Evolutionary conservation across 2,888 invertebrate genomes (phyloP).

Genomic region (Parnassius mnemosyne): DNA sequence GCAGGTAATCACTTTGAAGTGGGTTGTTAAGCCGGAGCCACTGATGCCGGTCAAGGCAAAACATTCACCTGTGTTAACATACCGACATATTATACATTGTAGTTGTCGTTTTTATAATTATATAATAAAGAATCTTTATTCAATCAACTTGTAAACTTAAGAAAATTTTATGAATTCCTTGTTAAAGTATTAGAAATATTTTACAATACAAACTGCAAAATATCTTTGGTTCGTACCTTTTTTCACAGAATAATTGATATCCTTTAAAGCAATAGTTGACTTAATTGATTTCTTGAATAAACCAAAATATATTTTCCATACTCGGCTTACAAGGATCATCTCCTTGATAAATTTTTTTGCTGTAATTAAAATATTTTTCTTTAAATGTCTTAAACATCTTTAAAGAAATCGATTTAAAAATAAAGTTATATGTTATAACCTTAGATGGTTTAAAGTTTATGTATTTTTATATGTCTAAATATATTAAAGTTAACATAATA

Average conservation of each 20-base stretch:
- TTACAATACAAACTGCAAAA: background rate
- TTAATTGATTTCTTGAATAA: conserved; percentile 13
- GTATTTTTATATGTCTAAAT: too few relatives aligned
- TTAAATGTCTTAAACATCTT: too few relatives aligned
- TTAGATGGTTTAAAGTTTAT: too few relatives aligned
- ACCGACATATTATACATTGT: background rate
- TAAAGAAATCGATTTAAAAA: too few relatives aligned
- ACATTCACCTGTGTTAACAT: conserved; percentile 81
- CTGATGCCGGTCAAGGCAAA: conserved; percentile 91
- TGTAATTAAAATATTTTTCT: conserved; percentile 1
- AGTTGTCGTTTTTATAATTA: background rate
- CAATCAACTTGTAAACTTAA: too few relatives aligned
- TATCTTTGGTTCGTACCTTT: conserved; percentile 17
- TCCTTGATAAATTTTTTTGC: conserved; percentile 21
- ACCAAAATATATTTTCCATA: conserved; percentile 26
- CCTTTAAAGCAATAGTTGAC: conserved; percentile 25
- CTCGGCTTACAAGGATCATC: conserved; percentile 16
- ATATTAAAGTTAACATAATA: too few relatives aligned
- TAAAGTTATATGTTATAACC: too few relatives aligned
- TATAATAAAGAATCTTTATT: too few relatives aligned
- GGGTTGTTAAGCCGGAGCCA: conserved; percentile 92
- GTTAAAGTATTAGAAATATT: too few relatives aligned
- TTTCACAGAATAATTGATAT: conserved; percentile 27
- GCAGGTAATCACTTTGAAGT: conserved; percentile 90
- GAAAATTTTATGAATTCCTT: too few relatives aligned